A percentile compares a stretch with the other conserved stretches of the same genome.
These are phyloP conservation scores for Petroica traversi DNA, from an alignment of 2,113 vertebrate species.

Conservation along the genomic window DNA sequence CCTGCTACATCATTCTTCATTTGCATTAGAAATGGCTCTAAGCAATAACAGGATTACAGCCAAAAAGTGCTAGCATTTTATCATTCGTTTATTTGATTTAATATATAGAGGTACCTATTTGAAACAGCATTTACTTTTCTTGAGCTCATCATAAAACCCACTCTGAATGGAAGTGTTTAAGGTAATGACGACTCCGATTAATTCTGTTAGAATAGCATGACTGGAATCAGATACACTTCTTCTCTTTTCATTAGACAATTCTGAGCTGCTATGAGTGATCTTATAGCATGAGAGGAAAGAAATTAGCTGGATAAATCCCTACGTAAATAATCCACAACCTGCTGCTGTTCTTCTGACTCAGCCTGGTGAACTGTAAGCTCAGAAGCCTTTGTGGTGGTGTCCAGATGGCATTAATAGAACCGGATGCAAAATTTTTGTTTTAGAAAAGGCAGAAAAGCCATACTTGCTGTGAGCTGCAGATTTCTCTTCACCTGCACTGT, in stretches of 20 bases:
- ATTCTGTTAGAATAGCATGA: constrained; percentile 41
- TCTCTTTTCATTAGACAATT: constrained; percentile 45
- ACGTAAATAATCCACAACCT: neutral
- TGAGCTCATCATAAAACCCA: constrained; percentile 44
- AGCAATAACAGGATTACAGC: constrained; percentile 57
- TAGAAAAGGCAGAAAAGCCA: neutral
- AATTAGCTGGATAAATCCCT: neutral
- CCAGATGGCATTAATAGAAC: neutral
- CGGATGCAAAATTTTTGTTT: neutral
- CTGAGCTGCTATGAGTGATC: neutral
- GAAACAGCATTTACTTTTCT: constrained; percentile 66
- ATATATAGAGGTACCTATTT: constrained; percentile 56
- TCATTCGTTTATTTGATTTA: constrained; percentile 70
- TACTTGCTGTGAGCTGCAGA: neutral
- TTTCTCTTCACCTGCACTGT: neutral
- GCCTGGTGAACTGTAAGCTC: neutral
- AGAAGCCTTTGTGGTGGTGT: neutral
- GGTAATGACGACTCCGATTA: constrained; percentile 28
- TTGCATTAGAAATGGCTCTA: constrained; percentile 66
- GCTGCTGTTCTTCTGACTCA: neutral
- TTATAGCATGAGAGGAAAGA: neutral
- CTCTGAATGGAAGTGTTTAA: constrained; percentile 58
- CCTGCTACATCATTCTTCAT: constrained; percentile 46
- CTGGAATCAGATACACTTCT: constrained; percentile 5
- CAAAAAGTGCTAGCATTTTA: constrained; percentile 48